Conservation (phyloP, 2,888 invertebrate species). For the Trichopria drosophilae region DNA sequence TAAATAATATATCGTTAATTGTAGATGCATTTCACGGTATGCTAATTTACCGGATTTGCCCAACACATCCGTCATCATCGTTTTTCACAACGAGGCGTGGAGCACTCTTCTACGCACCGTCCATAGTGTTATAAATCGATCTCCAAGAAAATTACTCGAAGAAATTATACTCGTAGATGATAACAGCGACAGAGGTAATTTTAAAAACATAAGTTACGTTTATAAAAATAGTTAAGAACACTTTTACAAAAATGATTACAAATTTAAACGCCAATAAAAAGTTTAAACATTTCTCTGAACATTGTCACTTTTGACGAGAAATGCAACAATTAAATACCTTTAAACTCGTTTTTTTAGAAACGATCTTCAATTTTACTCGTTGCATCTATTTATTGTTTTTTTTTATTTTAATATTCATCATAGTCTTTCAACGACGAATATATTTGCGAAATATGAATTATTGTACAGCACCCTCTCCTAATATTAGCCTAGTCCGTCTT, state of each 20-base stretch:
- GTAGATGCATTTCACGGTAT: constrained; percentile 68
- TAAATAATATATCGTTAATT: constrained; percentile 37
- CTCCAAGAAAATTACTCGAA: constrained; percentile 74
- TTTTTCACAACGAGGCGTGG: constrained; percentile 99
- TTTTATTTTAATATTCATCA: too few species aligned
- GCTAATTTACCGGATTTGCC: constrained; percentile 69
- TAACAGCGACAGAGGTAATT: constrained; percentile 78
- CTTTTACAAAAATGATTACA: not conserved
- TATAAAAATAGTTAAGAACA: constrained; percentile 8
- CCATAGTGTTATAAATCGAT: constrained; percentile 88
- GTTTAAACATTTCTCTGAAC: too few species aligned
- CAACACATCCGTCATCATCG: constrained; percentile 88
- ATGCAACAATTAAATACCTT: too few species aligned
- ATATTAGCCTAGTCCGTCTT: too few species aligned
- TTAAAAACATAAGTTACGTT: not conserved
- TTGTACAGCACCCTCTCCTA: too few species aligned
- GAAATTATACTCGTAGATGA: constrained; percentile 91
- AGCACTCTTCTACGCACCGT: constrained; percentile 93
- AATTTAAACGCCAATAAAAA: not conserved
- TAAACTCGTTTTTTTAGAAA: too few species aligned
- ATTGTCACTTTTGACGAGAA: too few species aligned
- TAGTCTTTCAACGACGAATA: too few species aligned
- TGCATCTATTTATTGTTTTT: too few species aligned
- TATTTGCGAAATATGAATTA: too few species aligned
- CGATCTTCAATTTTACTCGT: too few species aligned